Conservation (phyloP, 2,797 vertebrate species). For the Pseudotriccus pelzelni region DNA sequence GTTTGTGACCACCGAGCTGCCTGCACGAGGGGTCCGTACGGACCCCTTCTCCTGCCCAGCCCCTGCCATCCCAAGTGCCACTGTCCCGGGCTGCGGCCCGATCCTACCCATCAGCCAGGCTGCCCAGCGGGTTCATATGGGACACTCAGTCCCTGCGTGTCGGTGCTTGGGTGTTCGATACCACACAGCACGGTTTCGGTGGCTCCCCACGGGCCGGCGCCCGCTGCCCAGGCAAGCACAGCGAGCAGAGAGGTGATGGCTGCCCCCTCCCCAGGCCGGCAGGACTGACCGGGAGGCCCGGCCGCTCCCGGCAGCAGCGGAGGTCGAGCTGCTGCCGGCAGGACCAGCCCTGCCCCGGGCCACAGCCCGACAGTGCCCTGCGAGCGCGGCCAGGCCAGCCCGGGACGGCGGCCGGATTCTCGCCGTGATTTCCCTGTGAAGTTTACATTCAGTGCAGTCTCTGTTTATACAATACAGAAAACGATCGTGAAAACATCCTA, state of each 20-base stretch:
- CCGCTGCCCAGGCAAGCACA: background rate
- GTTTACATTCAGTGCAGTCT: background rate
- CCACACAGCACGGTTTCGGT: background rate
- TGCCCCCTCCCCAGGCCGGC: background rate
- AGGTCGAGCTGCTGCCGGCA: background rate
- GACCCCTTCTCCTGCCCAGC: background rate
- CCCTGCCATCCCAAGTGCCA: background rate
- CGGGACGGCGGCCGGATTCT: too few relatives aligned
- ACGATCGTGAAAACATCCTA: background rate
- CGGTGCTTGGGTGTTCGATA: background rate
- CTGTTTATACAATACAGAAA: slow-evolving; percentile 45
- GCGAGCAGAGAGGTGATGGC: background rate
- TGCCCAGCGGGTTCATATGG: background rate
- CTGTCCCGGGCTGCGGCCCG: background rate
- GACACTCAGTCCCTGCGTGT: background rate
- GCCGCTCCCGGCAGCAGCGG: background rate
- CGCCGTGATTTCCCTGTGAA: background rate
- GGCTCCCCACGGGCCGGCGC: background rate
- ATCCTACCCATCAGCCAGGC: background rate
- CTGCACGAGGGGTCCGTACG: too few relatives aligned
- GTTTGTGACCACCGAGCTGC: background rate
- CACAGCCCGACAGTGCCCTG: background rate
- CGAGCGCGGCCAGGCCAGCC: background rate
- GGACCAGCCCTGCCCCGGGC: background rate
- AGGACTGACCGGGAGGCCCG: background rate